Evolutionary conservation across 2,888 invertebrate genomes (phyloP).

Genomic region (Allolobophora icterica): DNA sequence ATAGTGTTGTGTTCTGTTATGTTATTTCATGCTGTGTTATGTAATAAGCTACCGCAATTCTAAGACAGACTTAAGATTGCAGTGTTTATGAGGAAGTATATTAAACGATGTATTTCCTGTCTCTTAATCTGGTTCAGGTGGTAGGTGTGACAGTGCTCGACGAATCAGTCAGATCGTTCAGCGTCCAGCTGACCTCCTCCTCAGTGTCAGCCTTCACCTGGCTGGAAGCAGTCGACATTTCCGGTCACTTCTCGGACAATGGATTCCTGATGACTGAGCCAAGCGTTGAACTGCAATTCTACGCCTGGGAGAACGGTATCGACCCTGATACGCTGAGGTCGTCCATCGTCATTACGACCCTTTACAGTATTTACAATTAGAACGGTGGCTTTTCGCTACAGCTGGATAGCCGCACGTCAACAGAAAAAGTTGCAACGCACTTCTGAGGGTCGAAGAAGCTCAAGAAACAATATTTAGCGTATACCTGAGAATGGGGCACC

Average conservation of each 20-base stretch:
- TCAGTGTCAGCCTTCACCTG: constrained; percentile 56
- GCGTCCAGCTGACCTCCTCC: not conserved
- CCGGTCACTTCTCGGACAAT: constrained; percentile 79
- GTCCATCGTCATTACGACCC: constrained; percentile 19
- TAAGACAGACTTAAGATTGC: too few species aligned
- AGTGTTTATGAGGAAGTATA: too few species aligned
- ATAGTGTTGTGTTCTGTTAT: too few species aligned
- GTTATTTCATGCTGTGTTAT: too few species aligned
- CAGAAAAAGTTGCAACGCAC: not conserved
- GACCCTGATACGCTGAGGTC: not conserved
- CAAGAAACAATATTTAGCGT: too few species aligned
- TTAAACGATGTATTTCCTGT: too few species aligned
- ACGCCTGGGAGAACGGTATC: not conserved
- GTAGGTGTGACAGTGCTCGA: not conserved
- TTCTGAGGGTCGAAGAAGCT: not conserved
- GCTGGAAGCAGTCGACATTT: constrained; percentile 56
- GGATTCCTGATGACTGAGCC: constrained; percentile 70
- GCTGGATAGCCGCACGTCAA: not conserved
- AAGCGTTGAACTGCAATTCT: not conserved
- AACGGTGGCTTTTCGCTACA: not conserved
- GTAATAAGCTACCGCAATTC: too few species aligned
- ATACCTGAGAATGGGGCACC: too few species aligned
- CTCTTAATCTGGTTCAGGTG: not conserved
- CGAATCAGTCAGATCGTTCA: not conserved
- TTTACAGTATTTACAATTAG: constrained; percentile 12